Evolutionary conservation across 2,797 vertebrate species (phyloP).

Genomic region (Takifugu rubripes): DNA sequence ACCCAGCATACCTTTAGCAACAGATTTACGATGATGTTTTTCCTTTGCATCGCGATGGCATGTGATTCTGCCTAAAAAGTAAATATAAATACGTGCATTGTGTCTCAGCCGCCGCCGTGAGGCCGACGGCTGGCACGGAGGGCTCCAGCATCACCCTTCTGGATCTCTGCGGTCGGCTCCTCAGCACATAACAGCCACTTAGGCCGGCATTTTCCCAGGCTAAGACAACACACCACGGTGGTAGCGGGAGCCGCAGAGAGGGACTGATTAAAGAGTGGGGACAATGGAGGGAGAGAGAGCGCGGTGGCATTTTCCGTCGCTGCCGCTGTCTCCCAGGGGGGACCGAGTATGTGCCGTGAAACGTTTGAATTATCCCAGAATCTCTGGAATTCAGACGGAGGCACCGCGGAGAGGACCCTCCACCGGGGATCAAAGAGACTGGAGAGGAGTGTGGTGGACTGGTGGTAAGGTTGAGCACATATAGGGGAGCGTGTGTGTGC

Average conservation of each 20-base stretch:
- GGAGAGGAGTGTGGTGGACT: conserved; percentile 68
- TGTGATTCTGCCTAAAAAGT: conserved; percentile 27
- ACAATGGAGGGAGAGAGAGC: conserved; percentile 72
- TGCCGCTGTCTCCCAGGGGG: conserved; percentile 68
- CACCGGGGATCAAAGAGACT: conserved; percentile 74
- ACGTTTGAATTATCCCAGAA: conserved; percentile 80
- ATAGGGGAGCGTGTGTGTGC: conserved; percentile 40
- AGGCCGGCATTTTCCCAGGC: conserved; percentile 79
- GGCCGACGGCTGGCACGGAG: conserved; percentile 67
- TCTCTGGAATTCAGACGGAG: conserved; percentile 79
- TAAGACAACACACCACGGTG: conserved; percentile 76
- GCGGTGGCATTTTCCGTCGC: conserved; percentile 77
- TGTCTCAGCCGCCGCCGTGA: conserved; percentile 4
- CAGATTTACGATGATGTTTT: conserved; percentile 45
- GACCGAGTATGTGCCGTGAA: conserved; percentile 75
- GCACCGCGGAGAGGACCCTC: conserved; percentile 75
- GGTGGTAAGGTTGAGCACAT: conserved; percentile 62
- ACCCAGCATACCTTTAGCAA: conserved; percentile 32
- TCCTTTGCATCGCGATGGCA: background rate
- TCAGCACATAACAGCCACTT: conserved; percentile 70
- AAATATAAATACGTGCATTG: conserved; percentile 33
- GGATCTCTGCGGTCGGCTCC: conserved; percentile 67
- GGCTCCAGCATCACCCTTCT: conserved; percentile 63
- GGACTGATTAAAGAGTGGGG: conserved; percentile 79
- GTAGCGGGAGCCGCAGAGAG: conserved; percentile 72